Evolutionary conservation across 2,888 invertebrate species (phyloP).

Genomic region (Neelides folsomi): DNA sequence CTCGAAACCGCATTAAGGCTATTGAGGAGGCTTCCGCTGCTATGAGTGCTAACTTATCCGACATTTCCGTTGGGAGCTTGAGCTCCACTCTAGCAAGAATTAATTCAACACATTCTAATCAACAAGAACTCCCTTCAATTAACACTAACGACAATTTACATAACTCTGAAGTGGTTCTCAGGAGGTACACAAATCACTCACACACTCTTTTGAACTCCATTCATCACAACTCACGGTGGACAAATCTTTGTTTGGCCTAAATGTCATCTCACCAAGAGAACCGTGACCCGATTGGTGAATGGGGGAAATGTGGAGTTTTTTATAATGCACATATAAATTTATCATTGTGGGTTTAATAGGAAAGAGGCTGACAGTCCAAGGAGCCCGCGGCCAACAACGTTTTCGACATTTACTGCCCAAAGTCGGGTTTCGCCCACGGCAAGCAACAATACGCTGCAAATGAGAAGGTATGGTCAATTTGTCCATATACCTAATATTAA

Average conservation of each 20-base stretch:
- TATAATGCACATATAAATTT: background rate
- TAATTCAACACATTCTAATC: slow-evolving; percentile 11
- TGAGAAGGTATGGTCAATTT: slow-evolving; percentile 17
- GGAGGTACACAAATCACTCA: slow-evolving; percentile 13
- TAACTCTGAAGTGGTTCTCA: slow-evolving; percentile 20
- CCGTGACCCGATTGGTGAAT: background rate
- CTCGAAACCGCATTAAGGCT: slow-evolving; percentile 32
- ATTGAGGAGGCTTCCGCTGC: slow-evolving; percentile 20
- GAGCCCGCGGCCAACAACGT: slow-evolving; percentile 17
- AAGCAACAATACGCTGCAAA: slow-evolving; percentile 13
- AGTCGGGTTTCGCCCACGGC: slow-evolving; percentile 4
- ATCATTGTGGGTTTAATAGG: slow-evolving; percentile 10
- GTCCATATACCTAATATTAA: too few species aligned
- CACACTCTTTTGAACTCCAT: background rate
- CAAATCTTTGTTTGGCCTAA: background rate
- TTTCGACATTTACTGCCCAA: slow-evolving; percentile 16
- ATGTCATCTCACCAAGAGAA: background rate
- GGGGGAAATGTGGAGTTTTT: too few species aligned
- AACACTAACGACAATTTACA: background rate
- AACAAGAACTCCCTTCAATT: slow-evolving; percentile 12
- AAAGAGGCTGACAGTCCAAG: slow-evolving; percentile 17
- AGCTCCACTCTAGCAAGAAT: slow-evolving; percentile 9
- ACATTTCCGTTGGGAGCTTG: slow-evolving; percentile 9
- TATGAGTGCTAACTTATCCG: slow-evolving; percentile 16
- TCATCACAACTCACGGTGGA: background rate